phyloP scores from a whole-genome alignment of 2,797 vertebrate species.

The Silurus aristotelis region DNA sequence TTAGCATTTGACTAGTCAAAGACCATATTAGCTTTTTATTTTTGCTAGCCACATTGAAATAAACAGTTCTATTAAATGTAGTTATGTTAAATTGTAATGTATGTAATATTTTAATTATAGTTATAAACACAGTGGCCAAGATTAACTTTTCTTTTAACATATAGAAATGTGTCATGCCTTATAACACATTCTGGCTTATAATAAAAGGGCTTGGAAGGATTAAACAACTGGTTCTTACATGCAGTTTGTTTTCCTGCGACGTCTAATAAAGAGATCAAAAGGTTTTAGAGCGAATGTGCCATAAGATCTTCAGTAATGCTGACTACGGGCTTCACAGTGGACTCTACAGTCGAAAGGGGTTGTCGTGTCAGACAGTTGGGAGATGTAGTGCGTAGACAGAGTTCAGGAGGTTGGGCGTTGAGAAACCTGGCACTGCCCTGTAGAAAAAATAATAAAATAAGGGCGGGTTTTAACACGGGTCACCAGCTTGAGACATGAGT shows the following conservation, averaged over 20 bases:
- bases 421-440: conserved; percentile 21
- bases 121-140: no score
- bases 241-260: not conserved
- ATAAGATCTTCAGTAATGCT: conserved; percentile 26
- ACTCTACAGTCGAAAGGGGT: conserved; percentile 48
- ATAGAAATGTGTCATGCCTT: not conserved
- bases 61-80: not conserved
- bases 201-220: not conserved
- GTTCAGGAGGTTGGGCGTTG: conserved; percentile 35
- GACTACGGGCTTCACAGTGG: conserved; percentile 24
- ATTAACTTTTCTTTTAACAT: not conserved
- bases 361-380: conserved; percentile 51
- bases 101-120: no score
- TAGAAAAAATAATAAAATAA: conserved; percentile 7
- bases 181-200: not conserved
- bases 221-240: not conserved
- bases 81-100: not conserved
- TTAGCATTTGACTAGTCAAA: not conserved
- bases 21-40: not conserved
- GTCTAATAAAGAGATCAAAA: conserved; percentile 7
- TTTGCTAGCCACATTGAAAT: not conserved
- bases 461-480: conserved; percentile 34
- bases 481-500: conserved; percentile 36
- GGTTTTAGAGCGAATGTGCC: not conserved
- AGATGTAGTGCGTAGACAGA: conserved; percentile 30